These are phyloP conservation scores for Crotalus horridus DNA, from an alignment of 2,113 vertebrate species.

Conservation along the genomic window DNA sequence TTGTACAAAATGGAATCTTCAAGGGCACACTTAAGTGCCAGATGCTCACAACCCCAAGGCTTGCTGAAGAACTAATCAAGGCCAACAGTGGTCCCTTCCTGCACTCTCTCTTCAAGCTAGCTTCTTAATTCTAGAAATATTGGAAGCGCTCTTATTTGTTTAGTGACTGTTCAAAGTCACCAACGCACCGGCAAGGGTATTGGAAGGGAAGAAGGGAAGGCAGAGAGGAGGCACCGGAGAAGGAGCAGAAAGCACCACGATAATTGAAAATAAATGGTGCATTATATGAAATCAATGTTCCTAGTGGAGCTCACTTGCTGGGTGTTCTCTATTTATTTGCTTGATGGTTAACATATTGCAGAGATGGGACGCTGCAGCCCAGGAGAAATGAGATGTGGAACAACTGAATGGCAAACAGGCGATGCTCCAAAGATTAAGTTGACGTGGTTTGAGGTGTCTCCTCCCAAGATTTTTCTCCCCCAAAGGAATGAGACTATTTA, in stretches of 20 bases:
- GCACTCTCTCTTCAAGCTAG: slow-evolving; percentile 1
- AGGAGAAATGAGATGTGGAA: background rate
- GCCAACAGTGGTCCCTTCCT: background rate
- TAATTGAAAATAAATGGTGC: slow-evolving; percentile 73
- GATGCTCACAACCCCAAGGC: background rate
- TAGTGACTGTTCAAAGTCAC: too few relatives aligned
- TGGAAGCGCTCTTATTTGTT: slow-evolving; percentile 48
- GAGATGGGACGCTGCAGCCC: slow-evolving; percentile 8
- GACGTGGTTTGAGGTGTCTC: background rate
- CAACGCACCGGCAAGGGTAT: accelerated
- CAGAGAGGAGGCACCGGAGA: background rate
- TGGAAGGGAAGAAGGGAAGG: background rate
- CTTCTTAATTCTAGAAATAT: slow-evolving; percentile 36
- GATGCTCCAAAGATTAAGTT: background rate
- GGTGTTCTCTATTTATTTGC: slow-evolving; percentile 6
- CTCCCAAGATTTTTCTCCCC: background rate
- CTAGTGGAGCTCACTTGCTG: slow-evolving; percentile 41
- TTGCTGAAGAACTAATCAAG: slow-evolving; percentile 51
- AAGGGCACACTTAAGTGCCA: slow-evolving; percentile 23
- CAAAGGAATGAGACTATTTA: background rate
- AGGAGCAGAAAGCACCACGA: background rate
- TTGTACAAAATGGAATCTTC: slow-evolving; percentile 36
- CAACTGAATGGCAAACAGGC: background rate
- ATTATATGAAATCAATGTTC: slow-evolving; percentile 60
- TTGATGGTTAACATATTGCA: background rate